phyloP scores from a whole-genome alignment of 2,888 invertebrate genomes.

The Epinotia demarniana region DNA sequence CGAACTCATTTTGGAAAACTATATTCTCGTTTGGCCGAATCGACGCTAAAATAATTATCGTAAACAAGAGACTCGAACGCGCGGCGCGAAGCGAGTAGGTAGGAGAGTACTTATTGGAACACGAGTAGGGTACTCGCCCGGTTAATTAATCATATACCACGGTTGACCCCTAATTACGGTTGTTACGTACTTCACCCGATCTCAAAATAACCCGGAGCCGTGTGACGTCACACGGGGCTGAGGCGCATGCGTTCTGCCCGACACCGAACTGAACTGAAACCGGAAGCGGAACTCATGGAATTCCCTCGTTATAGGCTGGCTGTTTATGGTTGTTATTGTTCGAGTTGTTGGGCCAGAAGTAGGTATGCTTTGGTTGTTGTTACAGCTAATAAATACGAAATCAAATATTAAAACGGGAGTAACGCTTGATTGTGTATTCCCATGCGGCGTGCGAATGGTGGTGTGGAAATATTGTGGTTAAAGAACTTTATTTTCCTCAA shows the following conservation, averaged over 20 bases:
- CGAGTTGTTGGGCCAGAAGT: neutral
- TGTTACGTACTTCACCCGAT: constrained; percentile 11
- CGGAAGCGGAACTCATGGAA: constrained; percentile 14
- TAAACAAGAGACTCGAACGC: too few relatives aligned
- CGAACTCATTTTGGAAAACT: too few relatives aligned
- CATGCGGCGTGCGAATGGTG: too few relatives aligned
- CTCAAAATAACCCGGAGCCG: constrained; percentile 15
- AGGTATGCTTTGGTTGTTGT: too few relatives aligned
- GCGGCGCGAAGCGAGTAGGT: neutral
- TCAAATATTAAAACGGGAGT: too few relatives aligned
- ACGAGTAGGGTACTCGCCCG: neutral
- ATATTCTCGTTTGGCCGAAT: neutral
- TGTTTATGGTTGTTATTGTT: neutral
- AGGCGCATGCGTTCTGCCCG: constrained; percentile 10
- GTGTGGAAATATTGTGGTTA: too few relatives aligned
- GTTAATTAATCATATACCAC: constrained; percentile 22
- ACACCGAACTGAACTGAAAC: constrained; percentile 3
- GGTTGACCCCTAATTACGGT: constrained; percentile 15
- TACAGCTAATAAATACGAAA: too few relatives aligned
- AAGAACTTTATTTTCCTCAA: too few relatives aligned
- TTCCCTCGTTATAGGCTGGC: constrained; percentile 1
- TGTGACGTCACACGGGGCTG: neutral
- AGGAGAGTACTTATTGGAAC: neutral
- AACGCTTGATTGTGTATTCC: too few relatives aligned
- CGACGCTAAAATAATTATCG: neutral